Percentiles rank a stretch among this genome's conserved stretches.
These are phyloP conservation scores for Platycheirus rosarum DNA, from an alignment of 2,888 invertebrate genomes.

Conservation along the genomic window DNA sequence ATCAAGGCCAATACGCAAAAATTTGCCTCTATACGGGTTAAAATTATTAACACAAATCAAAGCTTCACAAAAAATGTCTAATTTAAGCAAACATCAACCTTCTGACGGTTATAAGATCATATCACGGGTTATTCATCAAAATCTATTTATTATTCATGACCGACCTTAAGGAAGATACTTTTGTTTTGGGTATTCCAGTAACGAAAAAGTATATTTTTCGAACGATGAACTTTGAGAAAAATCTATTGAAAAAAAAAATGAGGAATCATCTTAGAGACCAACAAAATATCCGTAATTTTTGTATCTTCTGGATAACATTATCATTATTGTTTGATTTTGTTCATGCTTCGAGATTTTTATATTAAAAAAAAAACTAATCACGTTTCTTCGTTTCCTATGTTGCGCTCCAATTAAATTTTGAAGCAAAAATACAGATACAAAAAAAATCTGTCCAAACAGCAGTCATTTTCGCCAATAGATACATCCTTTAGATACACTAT, in stretches of 20 bases:
- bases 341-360: conserved; percentile 16
- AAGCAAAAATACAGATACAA: conserved; percentile 4
- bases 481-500: conserved; percentile 49
- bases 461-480: conserved; percentile 43
- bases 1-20: too few species aligned
- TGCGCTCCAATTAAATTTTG: conserved; percentile 65
- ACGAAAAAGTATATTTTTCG: conserved; percentile 19
- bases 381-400: conserved; percentile 57
- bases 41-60: too few species aligned
- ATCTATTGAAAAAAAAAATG: background rate
- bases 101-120: conserved; percentile 23
- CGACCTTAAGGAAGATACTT: conserved; percentile 15
- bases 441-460: conserved; percentile 40
- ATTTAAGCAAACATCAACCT: conserved; percentile 34
- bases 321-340: conserved; percentile 8
- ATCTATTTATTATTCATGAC: conserved; percentile 45
- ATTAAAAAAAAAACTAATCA: conserved; percentile 38
- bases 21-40: too few species aligned
- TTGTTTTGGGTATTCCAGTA: background rate
- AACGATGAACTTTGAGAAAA: conserved; percentile 35
- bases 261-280: too few species aligned
- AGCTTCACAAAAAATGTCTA: background rate
- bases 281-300: background rate
- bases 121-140: conserved; percentile 52
- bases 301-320: background rate